Evolutionary conservation across 1,140 invertebrate genomes (phyloP).

Genomic region (Tetragnatha versicolor): DNA sequence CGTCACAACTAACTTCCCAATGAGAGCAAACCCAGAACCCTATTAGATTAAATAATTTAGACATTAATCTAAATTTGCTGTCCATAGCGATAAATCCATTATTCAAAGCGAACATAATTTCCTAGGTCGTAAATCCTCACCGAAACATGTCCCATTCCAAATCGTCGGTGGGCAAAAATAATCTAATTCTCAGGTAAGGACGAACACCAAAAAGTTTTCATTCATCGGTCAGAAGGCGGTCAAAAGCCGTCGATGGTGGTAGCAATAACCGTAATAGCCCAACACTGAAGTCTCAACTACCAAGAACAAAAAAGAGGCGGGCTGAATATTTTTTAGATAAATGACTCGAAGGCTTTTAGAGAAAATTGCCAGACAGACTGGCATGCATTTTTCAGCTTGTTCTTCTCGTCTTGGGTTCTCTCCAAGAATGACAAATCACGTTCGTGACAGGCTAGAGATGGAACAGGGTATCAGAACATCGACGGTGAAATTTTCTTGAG

Average conservation of each 20-base stretch:
- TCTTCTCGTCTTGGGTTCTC: neutral
- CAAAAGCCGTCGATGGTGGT: neutral
- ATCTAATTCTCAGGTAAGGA: neutral
- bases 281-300: neutral
- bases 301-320: neutral
- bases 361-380: constrained; percentile 1
- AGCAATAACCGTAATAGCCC: neutral
- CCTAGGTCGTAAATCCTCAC: no score
- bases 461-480: no score
- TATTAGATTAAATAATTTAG: no score
- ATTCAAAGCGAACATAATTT: no score
- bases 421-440: constrained; percentile 11
- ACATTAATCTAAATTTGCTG: no score
- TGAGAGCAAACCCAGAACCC: no score
- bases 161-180: neutral
- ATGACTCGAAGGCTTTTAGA: constrained; percentile 10
- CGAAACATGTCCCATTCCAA: neutral
- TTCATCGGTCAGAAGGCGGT: neutral
- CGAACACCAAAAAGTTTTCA: neutral
- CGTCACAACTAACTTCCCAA: no score
- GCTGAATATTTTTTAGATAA: neutral
- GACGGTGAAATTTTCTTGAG: no score
- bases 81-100: no score
- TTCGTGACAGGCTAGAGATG: neutral
- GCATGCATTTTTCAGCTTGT: neutral